Evolutionary conservation across 2,797 vertebrate genomes (phyloP).

Genomic region (Lepidocolaptes lacrymiger): DNA sequence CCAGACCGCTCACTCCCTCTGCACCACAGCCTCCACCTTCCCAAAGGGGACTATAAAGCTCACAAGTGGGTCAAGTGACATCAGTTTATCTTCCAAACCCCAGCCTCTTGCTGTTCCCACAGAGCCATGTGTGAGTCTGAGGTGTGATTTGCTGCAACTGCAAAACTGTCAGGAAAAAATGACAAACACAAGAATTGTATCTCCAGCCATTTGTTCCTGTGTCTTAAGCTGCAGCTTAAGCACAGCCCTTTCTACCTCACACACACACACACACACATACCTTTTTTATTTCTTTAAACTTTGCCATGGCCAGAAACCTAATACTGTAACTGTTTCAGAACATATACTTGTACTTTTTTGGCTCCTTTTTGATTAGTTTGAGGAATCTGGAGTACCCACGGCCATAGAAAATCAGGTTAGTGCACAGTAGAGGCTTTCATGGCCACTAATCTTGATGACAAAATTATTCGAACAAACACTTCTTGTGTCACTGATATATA

Average conservation of each 20-base stretch:
- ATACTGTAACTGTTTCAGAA: not conserved
- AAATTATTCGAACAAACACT: conserved; percentile 60
- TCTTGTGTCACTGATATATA: conserved; percentile 66
- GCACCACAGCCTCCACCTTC: not conserved
- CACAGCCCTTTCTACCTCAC: not conserved
- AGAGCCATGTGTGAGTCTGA: not conserved
- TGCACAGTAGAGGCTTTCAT: conserved; percentile 66
- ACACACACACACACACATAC: not conserved
- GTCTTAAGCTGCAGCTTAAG: not conserved
- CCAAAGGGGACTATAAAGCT: not conserved
- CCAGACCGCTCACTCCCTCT: not conserved
- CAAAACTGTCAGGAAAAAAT: not conserved
- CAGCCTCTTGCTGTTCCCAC: not conserved
- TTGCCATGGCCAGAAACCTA: not conserved
- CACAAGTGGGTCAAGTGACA: not conserved
- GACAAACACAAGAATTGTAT: not conserved
- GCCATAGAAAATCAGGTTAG: conserved; percentile 52
- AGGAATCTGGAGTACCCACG: not conserved
- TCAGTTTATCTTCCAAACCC: not conserved
- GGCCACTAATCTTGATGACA: conserved; percentile 56
- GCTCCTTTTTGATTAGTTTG: not conserved
- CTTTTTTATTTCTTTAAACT: not conserved
- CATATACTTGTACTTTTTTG: not conserved
- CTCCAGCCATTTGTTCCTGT: not conserved
- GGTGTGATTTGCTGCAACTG: not conserved